Evolutionary conservation across 1,140 invertebrate genomes (phyloP).

Genomic region (Anastatus disparis): DNA sequence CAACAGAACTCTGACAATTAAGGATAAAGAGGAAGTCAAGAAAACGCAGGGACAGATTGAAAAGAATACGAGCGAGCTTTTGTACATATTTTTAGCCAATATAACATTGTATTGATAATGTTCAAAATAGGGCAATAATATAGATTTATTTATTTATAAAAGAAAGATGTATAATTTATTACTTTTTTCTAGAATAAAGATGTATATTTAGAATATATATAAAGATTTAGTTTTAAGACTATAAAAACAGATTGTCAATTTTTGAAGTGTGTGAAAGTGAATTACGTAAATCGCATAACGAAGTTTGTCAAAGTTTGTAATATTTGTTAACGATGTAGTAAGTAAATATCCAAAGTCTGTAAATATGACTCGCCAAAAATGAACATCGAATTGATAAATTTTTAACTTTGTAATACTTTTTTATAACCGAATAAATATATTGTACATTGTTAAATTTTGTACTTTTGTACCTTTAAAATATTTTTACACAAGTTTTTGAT

Average conservation of each 20-base stretch:
- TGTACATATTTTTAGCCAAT: constrained; percentile 37
- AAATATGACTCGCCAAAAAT: constrained; percentile 29
- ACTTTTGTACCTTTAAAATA: background rate
- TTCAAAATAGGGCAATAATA: background rate
- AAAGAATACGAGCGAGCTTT: constrained; percentile 15
- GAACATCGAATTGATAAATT: constrained; percentile 26
- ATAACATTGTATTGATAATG: background rate
- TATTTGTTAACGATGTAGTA: background rate
- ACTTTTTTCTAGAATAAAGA: background rate
- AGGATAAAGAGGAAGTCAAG: background rate
- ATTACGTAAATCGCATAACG: background rate
- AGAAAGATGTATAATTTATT: constrained; percentile 8
- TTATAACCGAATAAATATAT: constrained; percentile 30
- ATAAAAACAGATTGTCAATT: no score
- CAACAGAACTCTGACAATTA: constrained; percentile 76
- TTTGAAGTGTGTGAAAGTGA: background rate
- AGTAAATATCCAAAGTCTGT: constrained; percentile 7
- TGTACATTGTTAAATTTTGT: constrained; percentile 21
- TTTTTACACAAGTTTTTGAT: no score
- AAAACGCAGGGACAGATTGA: background rate
- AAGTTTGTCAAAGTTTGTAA: background rate
- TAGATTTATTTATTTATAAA: constrained; percentile 28
- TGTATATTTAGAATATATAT: background rate
- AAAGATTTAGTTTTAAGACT: no score
- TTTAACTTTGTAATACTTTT: constrained; percentile 25